These are phyloP conservation scores for Allophyes oxyacanthae DNA, from an alignment of 2,888 invertebrate genomes.

Conservation along the genomic window DNA sequence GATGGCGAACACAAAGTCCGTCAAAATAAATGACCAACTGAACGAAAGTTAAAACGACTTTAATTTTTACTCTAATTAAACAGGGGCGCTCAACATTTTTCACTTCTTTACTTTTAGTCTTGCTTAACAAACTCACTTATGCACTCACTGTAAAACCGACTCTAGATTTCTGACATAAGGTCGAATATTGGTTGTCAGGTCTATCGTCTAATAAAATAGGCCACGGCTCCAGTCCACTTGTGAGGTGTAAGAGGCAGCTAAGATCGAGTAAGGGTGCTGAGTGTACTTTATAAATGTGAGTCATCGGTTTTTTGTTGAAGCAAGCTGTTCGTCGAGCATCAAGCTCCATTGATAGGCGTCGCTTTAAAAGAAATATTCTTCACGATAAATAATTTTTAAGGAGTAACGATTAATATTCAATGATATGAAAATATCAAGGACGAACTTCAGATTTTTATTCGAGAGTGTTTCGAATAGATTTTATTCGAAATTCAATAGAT, in stretches of 20 bases:
- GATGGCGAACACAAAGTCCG: too few species aligned
- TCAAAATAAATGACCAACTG: constrained; percentile 20
- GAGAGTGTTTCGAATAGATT: background rate
- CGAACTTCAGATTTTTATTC: background rate
- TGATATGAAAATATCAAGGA: background rate
- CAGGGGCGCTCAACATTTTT: constrained; percentile 47
- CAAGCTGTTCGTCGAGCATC: constrained; percentile 52
- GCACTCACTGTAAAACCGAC: constrained; percentile 40
- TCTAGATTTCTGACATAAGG: constrained; percentile 44
- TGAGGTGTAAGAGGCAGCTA: constrained; percentile 61
- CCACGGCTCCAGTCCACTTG: constrained; percentile 62
- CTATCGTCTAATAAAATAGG: constrained; percentile 70
- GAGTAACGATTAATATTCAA: background rate
- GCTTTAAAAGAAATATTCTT: constrained; percentile 23
- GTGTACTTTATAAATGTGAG: constrained; percentile 68
- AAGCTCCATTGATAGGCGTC: constrained; percentile 31
- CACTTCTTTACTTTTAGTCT: constrained; percentile 30
- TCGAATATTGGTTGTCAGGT: constrained; percentile 43
- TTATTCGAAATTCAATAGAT: too few species aligned
- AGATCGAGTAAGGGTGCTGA: constrained; percentile 62
- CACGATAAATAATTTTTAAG: background rate
- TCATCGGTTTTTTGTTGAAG: constrained; percentile 68
- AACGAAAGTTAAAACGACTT: constrained; percentile 17
- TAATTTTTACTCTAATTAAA: constrained; percentile 51
- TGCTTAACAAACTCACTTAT: constrained; percentile 26